These are phyloP conservation scores for Trypoxylon attenuatum DNA, from an alignment of 2,888 invertebrate species.

Conservation along the genomic window DNA sequence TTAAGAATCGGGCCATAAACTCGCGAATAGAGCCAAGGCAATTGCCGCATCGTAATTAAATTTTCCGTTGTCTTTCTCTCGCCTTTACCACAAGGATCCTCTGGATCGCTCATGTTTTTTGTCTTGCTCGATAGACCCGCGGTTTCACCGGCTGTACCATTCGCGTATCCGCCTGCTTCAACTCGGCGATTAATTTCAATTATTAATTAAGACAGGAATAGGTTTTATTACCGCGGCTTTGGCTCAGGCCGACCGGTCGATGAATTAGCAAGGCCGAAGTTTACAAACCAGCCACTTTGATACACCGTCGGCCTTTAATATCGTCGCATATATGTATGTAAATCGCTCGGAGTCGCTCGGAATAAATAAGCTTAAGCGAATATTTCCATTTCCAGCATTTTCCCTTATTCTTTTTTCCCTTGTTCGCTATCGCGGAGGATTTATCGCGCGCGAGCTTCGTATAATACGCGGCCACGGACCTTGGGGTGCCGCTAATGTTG, in stretches of 20 bases:
- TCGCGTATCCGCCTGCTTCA: background rate
- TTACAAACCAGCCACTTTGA: slow-evolving; percentile 21
- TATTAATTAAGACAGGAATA: slow-evolving; percentile 19
- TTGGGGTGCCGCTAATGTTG: too few relatives aligned
- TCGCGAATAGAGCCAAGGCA: slow-evolving; percentile 12
- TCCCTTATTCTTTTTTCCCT: slow-evolving; percentile 17
- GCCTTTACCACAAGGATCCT: background rate
- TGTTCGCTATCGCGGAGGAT: slow-evolving; percentile 2
- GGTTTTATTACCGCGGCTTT: slow-evolving; percentile 8
- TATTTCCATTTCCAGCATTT: slow-evolving; percentile 12
- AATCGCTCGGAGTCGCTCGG: background rate
- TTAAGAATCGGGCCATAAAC: slow-evolving; percentile 6
- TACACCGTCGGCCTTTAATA: slow-evolving; percentile 24
- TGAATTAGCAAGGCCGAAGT: slow-evolving; percentile 20
- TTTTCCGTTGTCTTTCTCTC: slow-evolving; percentile 3
- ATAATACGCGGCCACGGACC: too few relatives aligned
- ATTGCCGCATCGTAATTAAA: slow-evolving; percentile 30
- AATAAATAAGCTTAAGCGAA: slow-evolving; percentile 27
- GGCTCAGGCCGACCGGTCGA: background rate
- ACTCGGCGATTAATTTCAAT: slow-evolving; percentile 15
- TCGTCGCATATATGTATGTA: slow-evolving; percentile 12
- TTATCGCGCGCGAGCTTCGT: slow-evolving; percentile 16
- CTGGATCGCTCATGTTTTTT: background rate
- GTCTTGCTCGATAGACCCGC: background rate
- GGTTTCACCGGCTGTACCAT: background rate